These are phyloP conservation scores for Onychostoma macrolepis DNA, from an alignment of 2,113 vertebrate genomes.

Conservation along the genomic window DNA sequence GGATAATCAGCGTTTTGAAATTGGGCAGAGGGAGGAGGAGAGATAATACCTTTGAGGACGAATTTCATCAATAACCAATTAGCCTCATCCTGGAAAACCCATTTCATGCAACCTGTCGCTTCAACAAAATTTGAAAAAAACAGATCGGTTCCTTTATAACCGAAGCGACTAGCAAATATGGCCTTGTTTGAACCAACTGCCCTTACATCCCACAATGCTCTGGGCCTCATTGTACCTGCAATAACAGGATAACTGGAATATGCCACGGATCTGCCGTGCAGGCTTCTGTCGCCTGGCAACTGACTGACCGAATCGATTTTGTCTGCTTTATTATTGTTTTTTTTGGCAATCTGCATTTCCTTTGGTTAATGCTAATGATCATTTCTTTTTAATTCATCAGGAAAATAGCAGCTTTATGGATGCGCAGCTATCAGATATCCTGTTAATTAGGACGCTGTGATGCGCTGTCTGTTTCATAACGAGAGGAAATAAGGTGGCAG, in stretches of 20 bases:
- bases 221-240: slow-evolving; percentile 76
- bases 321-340: slow-evolving; percentile 72
- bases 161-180: slow-evolving; percentile 66
- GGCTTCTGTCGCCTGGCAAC: slow-evolving; percentile 86
- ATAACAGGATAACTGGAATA: slow-evolving; percentile 71
- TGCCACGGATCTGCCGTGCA: slow-evolving; percentile 67
- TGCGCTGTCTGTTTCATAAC: background rate
- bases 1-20: slow-evolving; percentile 49
- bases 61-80: slow-evolving; percentile 59
- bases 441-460: background rate
- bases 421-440: slow-evolving; percentile 2
- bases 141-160: slow-evolving; percentile 66
- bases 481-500: background rate
- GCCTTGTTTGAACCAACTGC: slow-evolving; percentile 68
- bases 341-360: slow-evolving; percentile 60
- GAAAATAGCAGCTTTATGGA: slow-evolving; percentile 13
- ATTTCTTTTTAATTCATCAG: slow-evolving; percentile 50
- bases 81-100: slow-evolving; percentile 45
- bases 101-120: slow-evolving; percentile 43
- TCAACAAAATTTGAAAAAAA: slow-evolving; percentile 68
- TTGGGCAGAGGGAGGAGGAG: slow-evolving; percentile 31
- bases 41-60: slow-evolving; percentile 41
- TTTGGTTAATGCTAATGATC: slow-evolving; percentile 73
- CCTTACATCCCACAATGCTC: slow-evolving; percentile 72
- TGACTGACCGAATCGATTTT: slow-evolving; percentile 73